These are phyloP conservation scores for Terrapene triunguis DNA, from an alignment of 2,113 vertebrate species.

Conservation along the genomic window DNA sequence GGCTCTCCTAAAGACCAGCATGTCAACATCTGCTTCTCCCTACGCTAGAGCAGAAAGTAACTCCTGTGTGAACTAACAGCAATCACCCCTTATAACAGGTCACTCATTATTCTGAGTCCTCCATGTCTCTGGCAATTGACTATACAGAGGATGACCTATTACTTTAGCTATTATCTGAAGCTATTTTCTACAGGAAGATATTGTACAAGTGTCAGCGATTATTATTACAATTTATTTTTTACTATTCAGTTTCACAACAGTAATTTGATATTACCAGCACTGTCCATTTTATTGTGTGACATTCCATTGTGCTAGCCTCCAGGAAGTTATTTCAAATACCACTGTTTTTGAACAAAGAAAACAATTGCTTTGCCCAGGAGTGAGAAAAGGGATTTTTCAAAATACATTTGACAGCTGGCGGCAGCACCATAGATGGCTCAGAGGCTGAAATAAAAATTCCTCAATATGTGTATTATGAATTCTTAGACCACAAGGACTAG, in stretches of 20 bases:
- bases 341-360: not conserved
- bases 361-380: not conserved
- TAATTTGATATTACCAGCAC: not conserved
- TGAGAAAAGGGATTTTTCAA: not conserved
- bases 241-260: not conserved
- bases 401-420: not conserved
- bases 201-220: too few relatives aligned
- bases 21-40: not conserved
- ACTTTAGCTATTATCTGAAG: not conserved
- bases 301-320: not conserved
- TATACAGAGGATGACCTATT: accelerated
- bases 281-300: not conserved
- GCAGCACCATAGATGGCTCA: not conserved
- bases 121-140: not conserved
- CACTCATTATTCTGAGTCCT: not conserved
- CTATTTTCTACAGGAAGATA: too few relatives aligned
- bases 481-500: not conserved
- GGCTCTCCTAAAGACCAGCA: not conserved
- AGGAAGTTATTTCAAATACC: not conserved
- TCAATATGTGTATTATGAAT: not conserved
- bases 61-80: not conserved
- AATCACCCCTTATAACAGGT: accelerated
- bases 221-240: not conserved
- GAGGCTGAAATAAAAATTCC: not conserved
- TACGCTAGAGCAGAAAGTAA: not conserved